Evolutionary conservation across 2,888 invertebrate species (phyloP).

Genomic region (Polydrusus pterygomalis): DNA sequence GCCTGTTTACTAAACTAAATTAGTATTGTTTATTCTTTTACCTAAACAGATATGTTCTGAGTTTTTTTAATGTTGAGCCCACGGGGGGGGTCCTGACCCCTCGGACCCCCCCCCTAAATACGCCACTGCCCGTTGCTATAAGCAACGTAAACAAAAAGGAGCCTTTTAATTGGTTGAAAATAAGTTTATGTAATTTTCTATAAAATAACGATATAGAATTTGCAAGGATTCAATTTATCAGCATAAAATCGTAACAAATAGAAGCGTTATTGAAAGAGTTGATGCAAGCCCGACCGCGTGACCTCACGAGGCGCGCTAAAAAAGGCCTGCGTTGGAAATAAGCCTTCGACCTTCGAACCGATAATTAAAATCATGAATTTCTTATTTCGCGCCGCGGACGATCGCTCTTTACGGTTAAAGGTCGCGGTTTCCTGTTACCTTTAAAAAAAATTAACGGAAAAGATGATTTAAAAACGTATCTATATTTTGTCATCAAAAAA

Average conservation of each 20-base stretch:
- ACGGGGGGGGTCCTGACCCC: too few relatives aligned
- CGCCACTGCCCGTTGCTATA: too few relatives aligned
- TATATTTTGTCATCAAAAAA: too few relatives aligned
- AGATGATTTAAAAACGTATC: background rate
- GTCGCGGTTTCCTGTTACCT: constrained; percentile 52
- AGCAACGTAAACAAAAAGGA: too few relatives aligned
- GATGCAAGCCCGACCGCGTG: background rate
- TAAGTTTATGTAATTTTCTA: too few relatives aligned
- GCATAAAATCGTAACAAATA: background rate
- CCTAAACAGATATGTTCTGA: too few relatives aligned
- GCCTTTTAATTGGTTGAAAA: too few relatives aligned
- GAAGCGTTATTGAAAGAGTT: background rate
- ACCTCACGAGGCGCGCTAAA: constrained; percentile 36
- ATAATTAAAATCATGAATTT: constrained; percentile 42
- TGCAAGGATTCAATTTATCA: background rate
- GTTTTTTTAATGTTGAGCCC: too few relatives aligned
- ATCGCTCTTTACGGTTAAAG: constrained; percentile 53
- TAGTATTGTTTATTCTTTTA: too few relatives aligned
- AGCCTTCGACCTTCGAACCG: constrained; percentile 39
- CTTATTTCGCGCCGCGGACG: constrained; percentile 29
- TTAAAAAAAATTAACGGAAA: constrained; percentile 32
- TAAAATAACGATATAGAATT: background rate
- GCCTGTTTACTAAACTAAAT: too few relatives aligned
- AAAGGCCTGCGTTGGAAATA: constrained; percentile 41
- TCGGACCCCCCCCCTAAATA: too few relatives aligned